Percentiles rank a stretch among this genome's conserved stretches.
Evolutionary conservation across 2,113 vertebrate genomes (phyloP).

Genomic region (Ranitomeya variabilis): DNA sequence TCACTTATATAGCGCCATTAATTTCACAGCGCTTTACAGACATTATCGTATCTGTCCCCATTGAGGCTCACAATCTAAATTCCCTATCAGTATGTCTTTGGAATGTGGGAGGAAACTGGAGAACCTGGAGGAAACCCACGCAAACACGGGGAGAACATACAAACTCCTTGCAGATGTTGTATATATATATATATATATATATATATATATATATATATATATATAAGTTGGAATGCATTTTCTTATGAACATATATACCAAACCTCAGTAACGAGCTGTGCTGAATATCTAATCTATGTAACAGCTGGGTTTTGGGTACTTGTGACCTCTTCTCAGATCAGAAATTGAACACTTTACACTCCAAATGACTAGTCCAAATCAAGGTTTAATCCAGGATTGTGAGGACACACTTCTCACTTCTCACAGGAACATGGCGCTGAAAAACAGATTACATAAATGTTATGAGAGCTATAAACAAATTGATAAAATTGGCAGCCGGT

Average conservation of each 20-base stretch:
- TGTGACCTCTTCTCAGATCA: not conserved
- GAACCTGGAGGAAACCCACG: too few species aligned
- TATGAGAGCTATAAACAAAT: conserved; percentile 27
- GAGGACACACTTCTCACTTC: not conserved
- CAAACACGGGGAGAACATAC: too few species aligned
- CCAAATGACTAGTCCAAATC: not conserved
- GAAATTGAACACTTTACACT: not conserved
- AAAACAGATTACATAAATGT: conserved; percentile 45
- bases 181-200: too few species aligned
- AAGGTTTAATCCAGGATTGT: not conserved
- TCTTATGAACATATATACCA: not conserved
- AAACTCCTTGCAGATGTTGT: too few species aligned
- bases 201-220: too few species aligned
- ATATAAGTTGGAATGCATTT: not conserved
- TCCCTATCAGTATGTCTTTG: too few species aligned
- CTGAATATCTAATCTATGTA: not conserved
- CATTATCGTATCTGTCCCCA: too few species aligned
- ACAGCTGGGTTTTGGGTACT: not conserved
- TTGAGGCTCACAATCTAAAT: too few species aligned
- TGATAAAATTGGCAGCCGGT: conserved; percentile 26
- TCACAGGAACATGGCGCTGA: conserved; percentile 12
- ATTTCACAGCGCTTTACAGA: too few species aligned
- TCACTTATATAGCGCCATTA: too few species aligned
- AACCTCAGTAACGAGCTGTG: not conserved
- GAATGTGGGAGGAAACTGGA: too few species aligned